These are phyloP conservation scores for Bacillus rossius DNA, from an alignment of 1,140 invertebrate genomes.

Conservation along the genomic window DNA sequence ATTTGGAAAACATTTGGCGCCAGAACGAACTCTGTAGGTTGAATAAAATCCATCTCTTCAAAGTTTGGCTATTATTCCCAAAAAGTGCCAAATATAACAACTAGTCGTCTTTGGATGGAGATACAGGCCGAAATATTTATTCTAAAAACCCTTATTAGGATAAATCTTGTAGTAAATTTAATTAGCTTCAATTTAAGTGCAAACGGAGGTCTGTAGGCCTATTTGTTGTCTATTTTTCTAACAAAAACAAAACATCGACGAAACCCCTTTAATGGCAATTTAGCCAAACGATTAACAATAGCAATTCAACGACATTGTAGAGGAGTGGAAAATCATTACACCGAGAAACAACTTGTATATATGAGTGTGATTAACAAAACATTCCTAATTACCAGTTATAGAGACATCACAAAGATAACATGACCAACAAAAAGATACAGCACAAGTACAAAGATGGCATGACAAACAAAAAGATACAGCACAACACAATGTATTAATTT, in stretches of 20 bases:
- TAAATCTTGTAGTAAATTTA: conserved; percentile 7
- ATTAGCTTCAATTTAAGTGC: conserved; percentile 10
- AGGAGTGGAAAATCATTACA: background rate
- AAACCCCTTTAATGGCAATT: conserved; percentile 4
- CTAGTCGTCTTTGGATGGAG: too few relatives aligned
- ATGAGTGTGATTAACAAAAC: too few relatives aligned
- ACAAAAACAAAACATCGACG: conserved; percentile 1
- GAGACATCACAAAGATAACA: background rate
- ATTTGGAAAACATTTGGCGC: too few relatives aligned
- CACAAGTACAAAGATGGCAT: background rate
- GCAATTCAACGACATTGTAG: conserved; percentile 6
- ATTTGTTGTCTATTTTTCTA: conserved; percentile 2
- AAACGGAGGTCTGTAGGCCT: background rate
- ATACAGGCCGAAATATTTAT: too few relatives aligned
- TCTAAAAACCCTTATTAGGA: conserved; percentile 1
- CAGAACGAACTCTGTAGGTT: too few relatives aligned
- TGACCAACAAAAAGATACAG: conserved; percentile 3
- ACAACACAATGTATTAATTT: conserved; percentile 4
- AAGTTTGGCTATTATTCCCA: too few relatives aligned
- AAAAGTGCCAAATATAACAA: too few relatives aligned
- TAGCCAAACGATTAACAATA: background rate
- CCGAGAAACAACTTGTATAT: background rate
- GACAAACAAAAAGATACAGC: conserved; percentile 7
- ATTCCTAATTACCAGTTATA: too few relatives aligned
- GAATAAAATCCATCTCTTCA: too few relatives aligned